Conservation (phyloP, 2,888 invertebrate genomes). For the Caenorhabditis japonica region DNA sequence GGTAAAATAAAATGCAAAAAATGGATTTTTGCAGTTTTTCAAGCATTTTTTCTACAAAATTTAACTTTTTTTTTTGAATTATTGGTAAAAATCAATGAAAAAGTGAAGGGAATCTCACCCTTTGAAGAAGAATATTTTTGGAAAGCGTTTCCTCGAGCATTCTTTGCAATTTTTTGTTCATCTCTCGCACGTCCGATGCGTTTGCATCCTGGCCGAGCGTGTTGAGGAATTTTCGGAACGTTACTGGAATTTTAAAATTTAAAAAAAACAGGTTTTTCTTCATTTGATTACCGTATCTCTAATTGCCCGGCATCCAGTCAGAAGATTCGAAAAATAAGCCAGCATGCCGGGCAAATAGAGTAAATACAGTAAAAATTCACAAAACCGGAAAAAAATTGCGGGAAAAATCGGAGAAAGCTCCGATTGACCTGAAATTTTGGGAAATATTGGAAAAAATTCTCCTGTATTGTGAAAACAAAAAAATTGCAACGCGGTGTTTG, state of each 20-base stretch:
- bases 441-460: too few species aligned
- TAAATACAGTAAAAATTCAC: too few species aligned
- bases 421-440: too few species aligned
- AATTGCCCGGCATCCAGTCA: too few species aligned
- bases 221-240: constrained; percentile 58
- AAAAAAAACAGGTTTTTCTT: background rate
- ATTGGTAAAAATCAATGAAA: background rate
- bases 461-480: too few species aligned
- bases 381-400: too few species aligned
- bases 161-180: constrained; percentile 66
- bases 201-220: constrained; percentile 53
- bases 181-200: constrained; percentile 57
- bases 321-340: too few species aligned
- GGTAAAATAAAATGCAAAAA: too few species aligned
- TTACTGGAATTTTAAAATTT: constrained; percentile 16
- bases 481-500: too few species aligned
- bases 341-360: too few species aligned
- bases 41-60: background rate
- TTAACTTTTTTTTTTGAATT: background rate
- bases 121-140: constrained; percentile 65
- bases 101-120: constrained; percentile 30
- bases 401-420: too few species aligned
- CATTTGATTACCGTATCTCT: too few species aligned
- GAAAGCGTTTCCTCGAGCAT: constrained; percentile 68
- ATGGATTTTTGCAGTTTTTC: background rate